Percentiles rank a stretch among this genome's conserved stretches.
Evolutionary conservation across 2,113 vertebrate species (phyloP).

Genomic region (Lipophrys pholis): DNA sequence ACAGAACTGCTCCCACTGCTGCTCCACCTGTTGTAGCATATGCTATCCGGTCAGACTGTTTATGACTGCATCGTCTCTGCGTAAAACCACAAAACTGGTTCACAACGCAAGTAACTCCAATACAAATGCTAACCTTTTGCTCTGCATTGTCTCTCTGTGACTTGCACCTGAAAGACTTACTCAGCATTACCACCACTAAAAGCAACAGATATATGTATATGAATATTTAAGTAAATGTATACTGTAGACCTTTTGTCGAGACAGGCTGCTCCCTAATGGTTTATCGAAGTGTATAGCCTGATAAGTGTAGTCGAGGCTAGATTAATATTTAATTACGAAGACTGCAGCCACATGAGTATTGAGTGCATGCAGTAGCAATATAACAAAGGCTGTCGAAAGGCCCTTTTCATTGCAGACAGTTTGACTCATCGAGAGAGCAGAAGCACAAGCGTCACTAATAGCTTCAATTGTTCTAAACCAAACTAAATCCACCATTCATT

Average conservation of each 20-base stretch:
- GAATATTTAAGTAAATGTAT: neutral
- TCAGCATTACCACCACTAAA: too few relatives aligned
- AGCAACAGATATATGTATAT: too few relatives aligned
- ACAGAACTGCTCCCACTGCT: too few relatives aligned
- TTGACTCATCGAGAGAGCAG: neutral
- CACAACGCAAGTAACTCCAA: too few relatives aligned
- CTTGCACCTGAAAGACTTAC: too few relatives aligned
- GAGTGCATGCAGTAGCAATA: neutral
- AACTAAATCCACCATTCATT: neutral
- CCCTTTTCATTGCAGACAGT: neutral
- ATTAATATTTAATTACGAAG: constrained; percentile 28
- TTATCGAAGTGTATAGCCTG: neutral
- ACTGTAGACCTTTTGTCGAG: neutral
- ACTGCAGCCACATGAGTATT: neutral
- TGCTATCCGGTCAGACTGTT: too few relatives aligned
- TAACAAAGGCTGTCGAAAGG: neutral
- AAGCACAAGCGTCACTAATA: neutral
- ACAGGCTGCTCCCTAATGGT: neutral
- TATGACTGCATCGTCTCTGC: too few relatives aligned
- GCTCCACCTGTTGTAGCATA: too few relatives aligned
- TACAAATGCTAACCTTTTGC: too few relatives aligned
- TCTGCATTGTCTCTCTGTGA: too few relatives aligned
- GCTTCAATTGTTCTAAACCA: neutral
- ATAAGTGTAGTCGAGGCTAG: constrained; percentile 3
- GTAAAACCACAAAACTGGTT: too few relatives aligned